Conservation (phyloP, 30 jellyfish, hydroid and myxozoan genomes). For the Chironex yamaguchii region DNA sequence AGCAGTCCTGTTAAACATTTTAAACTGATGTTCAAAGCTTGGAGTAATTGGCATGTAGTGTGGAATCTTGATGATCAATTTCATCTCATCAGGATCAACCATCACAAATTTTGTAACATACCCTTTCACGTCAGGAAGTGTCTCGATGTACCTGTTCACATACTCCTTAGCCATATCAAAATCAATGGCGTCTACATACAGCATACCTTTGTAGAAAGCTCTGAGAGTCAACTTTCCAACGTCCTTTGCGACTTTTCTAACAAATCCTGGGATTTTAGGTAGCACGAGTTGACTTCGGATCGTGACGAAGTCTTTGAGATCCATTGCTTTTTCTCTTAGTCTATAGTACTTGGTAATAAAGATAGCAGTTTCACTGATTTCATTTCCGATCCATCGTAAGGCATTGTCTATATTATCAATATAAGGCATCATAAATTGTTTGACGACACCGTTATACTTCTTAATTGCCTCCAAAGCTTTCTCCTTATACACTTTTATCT, state of each 20-base stretch:
- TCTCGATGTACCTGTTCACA: slow-evolving; percentile 67
- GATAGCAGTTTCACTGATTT: slow-evolving; percentile 69
- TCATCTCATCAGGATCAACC: slow-evolving; percentile 75
- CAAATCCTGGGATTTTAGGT: slow-evolving; percentile 63
- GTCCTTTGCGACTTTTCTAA: slow-evolving; percentile 51
- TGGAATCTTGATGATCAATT: slow-evolving; percentile 70
- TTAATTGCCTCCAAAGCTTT: neutral
- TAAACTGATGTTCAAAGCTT: slow-evolving; percentile 72
- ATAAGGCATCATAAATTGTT: neutral
- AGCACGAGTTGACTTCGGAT: slow-evolving; percentile 14
- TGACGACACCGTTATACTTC: neutral
- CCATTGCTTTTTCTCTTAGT: slow-evolving; percentile 14
- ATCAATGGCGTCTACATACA: slow-evolving; percentile 73
- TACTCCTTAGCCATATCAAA: slow-evolving; percentile 47
- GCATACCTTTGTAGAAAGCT: slow-evolving; percentile 74
- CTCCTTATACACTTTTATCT: neutral
- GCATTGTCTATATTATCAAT: slow-evolving; percentile 38
- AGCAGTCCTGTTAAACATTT: slow-evolving; percentile 46
- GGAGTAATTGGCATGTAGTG: slow-evolving; percentile 78
- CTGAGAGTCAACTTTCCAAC: slow-evolving; percentile 63
- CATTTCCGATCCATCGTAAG: slow-evolving; percentile 59
- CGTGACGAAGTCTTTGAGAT: slow-evolving; percentile 24
- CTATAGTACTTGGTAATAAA: slow-evolving; percentile 74
- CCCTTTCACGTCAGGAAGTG: neutral
- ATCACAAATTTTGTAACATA: slow-evolving; percentile 69